Percentiles rank a stretch among this genome's conserved stretches.
Conservation (phyloP, 2,888 invertebrate species). For the Sympetrum striolatum region DNA sequence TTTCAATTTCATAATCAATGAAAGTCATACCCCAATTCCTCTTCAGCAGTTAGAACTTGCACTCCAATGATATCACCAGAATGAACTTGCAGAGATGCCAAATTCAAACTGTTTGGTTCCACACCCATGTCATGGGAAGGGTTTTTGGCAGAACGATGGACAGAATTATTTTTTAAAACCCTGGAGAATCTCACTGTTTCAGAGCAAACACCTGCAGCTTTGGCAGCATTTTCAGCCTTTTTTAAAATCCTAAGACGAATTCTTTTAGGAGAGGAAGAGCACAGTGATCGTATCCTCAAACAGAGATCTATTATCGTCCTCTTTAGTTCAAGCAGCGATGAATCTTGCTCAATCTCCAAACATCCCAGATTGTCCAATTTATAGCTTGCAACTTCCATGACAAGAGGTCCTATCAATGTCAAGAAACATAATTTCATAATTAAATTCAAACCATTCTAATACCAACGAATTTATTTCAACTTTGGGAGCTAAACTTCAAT, state of each 20-base stretch:
- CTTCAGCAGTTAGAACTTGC: background rate
- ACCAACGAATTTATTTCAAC: too few relatives aligned
- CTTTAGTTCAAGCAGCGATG: background rate
- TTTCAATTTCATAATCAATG: too few relatives aligned
- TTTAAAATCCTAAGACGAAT: background rate
- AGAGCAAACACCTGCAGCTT: background rate
- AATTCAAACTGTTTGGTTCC: background rate
- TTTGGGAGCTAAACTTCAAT: too few relatives aligned
- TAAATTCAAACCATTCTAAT: background rate
- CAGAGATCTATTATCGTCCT: background rate
- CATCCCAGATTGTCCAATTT: slow-evolving; percentile 1
- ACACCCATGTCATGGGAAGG: background rate
- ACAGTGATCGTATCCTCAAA: background rate
- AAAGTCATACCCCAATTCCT: slow-evolving; percentile 4
- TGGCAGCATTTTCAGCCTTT: background rate
- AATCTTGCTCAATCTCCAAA: background rate
- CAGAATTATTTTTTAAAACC: background rate
- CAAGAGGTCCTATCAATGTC: background rate
- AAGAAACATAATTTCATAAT: background rate
- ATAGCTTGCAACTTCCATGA: background rate
- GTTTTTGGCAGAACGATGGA: background rate
- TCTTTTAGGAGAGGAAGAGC: background rate
- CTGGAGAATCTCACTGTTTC: slow-evolving; percentile 13
- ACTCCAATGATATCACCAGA: slow-evolving; percentile 11
- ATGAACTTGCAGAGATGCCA: slow-evolving; percentile 1